Conservation (phyloP, 92 coral and sea anemone genomes). For the Palythoa caribaeorum region DNA sequence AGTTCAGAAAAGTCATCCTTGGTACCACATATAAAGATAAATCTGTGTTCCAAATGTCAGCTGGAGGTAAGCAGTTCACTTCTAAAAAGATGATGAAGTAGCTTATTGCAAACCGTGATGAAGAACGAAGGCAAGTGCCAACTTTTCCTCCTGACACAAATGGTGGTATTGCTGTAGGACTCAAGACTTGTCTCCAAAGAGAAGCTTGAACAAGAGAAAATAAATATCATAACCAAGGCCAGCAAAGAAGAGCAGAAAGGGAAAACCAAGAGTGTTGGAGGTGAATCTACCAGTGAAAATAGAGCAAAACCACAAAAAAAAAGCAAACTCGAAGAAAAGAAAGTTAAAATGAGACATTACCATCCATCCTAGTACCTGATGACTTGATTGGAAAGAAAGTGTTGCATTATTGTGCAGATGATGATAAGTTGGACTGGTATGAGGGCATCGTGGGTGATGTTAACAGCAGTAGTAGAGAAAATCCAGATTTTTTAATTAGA, state of each 20-base stretch:
- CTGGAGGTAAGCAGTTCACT: background rate
- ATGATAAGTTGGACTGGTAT: slow-evolving; percentile 43
- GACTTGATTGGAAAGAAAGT: slow-evolving; percentile 61
- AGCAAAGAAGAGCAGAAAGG: slow-evolving; percentile 34
- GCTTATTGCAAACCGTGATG: background rate
- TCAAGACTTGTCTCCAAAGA: slow-evolving; percentile 22
- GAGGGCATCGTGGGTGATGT: slow-evolving; percentile 33
- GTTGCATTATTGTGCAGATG: slow-evolving; percentile 60
- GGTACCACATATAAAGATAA: slow-evolving; percentile 46
- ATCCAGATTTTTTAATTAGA: slow-evolving; percentile 48
- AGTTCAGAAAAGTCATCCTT: slow-evolving; percentile 20
- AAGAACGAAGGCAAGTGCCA: slow-evolving; percentile 20
- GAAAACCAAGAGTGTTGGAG: slow-evolving; percentile 15
- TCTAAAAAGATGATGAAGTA: slow-evolving; percentile 12
- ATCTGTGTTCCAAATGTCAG: slow-evolving; percentile 32
- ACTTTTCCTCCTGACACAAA: background rate
- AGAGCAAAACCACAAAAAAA: background rate
- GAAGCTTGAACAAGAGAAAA: slow-evolving; percentile 25
- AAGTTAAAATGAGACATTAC: slow-evolving; percentile 40
- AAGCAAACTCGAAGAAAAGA: slow-evolving; percentile 31
- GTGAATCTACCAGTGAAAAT: slow-evolving; percentile 8
- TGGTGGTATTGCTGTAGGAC: background rate
- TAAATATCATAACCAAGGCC: slow-evolving; percentile 7
- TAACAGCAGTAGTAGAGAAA: slow-evolving; percentile 16
- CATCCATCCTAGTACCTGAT: slow-evolving; percentile 48